Percentiles rank a stretch among this genome's conserved stretches.
phyloP scores from a whole-genome alignment of 2,113 vertebrate genomes.

The Pluvianellus socialis region DNA sequence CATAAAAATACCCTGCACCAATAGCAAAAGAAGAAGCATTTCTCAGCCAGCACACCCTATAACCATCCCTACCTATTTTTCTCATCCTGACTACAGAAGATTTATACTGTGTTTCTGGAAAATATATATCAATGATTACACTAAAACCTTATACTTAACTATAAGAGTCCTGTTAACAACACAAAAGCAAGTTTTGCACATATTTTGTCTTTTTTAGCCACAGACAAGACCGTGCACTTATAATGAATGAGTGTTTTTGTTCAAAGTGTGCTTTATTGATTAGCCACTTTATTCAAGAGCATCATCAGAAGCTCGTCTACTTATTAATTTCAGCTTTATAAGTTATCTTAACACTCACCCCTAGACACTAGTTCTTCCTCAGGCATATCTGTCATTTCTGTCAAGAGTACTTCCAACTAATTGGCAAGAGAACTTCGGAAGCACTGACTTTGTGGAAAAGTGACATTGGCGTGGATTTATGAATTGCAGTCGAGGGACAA shows the following conservation, averaged over 20 bases:
- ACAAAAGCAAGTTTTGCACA: background rate
- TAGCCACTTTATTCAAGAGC: conserved; percentile 26
- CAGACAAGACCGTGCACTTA: background rate
- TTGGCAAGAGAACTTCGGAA: background rate
- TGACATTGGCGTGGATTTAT: background rate
- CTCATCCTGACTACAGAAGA: background rate
- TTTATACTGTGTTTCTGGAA: background rate
- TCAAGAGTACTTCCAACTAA: conserved; percentile 5
- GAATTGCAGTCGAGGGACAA: background rate
- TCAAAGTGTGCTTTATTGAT: conserved; percentile 38
- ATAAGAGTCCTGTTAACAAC: background rate
- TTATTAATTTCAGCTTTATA: conserved; percentile 44
- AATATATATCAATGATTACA: rapidly evolving
- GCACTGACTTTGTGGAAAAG: background rate
- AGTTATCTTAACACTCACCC: background rate
- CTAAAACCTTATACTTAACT: background rate
- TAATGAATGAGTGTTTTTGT: background rate
- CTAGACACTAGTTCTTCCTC: background rate
- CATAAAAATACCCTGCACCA: background rate
- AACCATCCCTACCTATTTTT: background rate
- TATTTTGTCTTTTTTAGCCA: background rate
- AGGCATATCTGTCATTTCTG: conserved; percentile 7
- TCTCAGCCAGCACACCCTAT: background rate
- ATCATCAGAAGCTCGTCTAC: conserved; percentile 27
- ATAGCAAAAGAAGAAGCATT: background rate